Conservation (phyloP, 2,888 invertebrate genomes). For the Falcaria lacertinaria region DNA sequence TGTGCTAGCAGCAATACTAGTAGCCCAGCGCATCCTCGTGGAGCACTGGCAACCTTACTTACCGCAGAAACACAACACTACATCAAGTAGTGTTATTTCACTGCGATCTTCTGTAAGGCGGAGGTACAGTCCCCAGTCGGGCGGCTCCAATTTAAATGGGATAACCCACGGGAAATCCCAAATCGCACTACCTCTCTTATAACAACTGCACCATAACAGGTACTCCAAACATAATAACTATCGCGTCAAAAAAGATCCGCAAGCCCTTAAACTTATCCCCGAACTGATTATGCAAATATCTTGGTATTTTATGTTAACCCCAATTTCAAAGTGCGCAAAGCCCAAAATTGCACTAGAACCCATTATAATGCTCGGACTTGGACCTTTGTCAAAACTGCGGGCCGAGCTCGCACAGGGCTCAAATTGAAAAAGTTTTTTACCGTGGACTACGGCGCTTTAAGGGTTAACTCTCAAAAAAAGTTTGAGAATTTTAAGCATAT, state of each 20-base stretch:
- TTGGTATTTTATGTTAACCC: neutral
- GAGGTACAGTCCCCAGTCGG: too few relatives aligned
- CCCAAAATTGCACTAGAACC: neutral
- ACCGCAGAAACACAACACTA: too few relatives aligned
- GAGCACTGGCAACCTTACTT: too few relatives aligned
- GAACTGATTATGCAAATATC: neutral
- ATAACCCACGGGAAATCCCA: too few relatives aligned
- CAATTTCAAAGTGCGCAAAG: neutral
- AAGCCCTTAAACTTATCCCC: neutral
- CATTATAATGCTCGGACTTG: neutral
- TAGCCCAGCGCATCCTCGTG: too few relatives aligned
- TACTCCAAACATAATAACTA: neutral
- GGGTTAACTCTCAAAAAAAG: neutral
- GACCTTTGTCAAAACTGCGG: constrained; percentile 1
- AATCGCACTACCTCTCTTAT: too few relatives aligned
- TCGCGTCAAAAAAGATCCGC: neutral
- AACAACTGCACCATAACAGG: neutral
- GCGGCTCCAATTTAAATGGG: too few relatives aligned
- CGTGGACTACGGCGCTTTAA: neutral
- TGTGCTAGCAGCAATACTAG: too few relatives aligned
- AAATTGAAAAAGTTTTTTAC: constrained; percentile 10
- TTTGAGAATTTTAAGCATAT: constrained; percentile 1
- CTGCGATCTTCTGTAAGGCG: too few relatives aligned
- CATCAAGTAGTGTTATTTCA: too few relatives aligned
- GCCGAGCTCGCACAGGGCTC: neutral